Evolutionary conservation across 2,797 vertebrate genomes (phyloP).

Genomic region (Sternotherus odoratus): DNA sequence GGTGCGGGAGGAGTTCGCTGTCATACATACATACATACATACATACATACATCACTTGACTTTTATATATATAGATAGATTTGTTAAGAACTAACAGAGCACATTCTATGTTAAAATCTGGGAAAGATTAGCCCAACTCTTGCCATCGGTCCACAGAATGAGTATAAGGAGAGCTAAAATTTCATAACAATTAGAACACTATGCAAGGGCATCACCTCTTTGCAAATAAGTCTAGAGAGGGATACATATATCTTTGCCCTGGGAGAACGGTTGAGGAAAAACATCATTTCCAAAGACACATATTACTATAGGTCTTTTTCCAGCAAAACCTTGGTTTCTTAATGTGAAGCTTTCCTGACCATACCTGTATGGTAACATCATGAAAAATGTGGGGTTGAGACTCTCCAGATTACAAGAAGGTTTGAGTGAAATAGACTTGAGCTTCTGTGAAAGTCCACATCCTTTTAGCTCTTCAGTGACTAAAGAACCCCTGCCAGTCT

Average conservation of each 20-base stretch:
- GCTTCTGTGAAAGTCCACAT: background rate
- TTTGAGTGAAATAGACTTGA: background rate
- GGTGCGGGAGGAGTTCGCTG: no score
- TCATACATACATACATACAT: no score
- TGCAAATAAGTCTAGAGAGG: background rate
- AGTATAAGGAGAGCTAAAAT: background rate
- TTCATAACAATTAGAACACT: background rate
- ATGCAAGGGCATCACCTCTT: background rate
- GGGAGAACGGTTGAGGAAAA: background rate
- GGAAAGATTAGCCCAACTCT: background rate
- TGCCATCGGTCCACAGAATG: background rate
- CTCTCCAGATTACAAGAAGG: no score
- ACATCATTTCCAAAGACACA: background rate
- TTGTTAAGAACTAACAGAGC: background rate
- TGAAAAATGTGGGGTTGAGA: background rate
- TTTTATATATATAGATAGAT: no score
- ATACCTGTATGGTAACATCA: background rate
- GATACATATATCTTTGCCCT: background rate
- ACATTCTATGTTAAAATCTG: no score
- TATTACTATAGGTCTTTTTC: background rate
- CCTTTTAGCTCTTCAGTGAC: background rate
- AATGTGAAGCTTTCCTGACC: no score
- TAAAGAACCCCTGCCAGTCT: background rate
- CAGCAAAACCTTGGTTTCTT: no score
- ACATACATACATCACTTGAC: no score